Evolutionary conservation across 1,140 invertebrate species (phyloP), one percentile per base, ranked within the genome.

Genomic region (Anthonomus grandis): DNA sequence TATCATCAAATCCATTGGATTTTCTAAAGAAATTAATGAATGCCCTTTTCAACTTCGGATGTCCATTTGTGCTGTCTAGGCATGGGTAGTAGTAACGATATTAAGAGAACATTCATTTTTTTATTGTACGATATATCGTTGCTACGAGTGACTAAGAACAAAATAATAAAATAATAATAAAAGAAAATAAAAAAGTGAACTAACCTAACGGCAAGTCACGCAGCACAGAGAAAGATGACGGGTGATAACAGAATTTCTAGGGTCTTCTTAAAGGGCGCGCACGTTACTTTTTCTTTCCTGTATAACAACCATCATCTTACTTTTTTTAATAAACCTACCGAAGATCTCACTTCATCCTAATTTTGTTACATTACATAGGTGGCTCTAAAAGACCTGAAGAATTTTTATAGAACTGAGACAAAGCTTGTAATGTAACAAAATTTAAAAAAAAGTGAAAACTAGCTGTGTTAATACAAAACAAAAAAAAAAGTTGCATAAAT

Each of bases 151-250:
- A n/a, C n/a, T n/a, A n/a, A n/a, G n/a, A n/a, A 25, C 38, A 47
- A 59, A 22, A 42, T 13, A 18, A n/a, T 38, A 39, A 52, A 60
- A 41, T 24, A 54, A 59, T 53, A 46, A 9, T 57, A 24, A 53
- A 61, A 59, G 62, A 57, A 56, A 57, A 69, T 67, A 50, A 72
- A 66, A 65, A 57, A 57, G 58, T 66, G 65, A 65, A 70, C 70
- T 73, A 69, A 73, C 69, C 70, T 74, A 72, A 73, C 60, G 56
- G 63, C 66, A 57, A 70, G 62, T 79, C 79, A 83, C 70, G 81
- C 81, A 70, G 81, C 81, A 78, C 79, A 83, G 73, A 83, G 79
- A 81, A 83, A 83, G 77, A 83, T 81, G 78, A 83, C 80, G 73
- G 81, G 81, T 76, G 80, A 80, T 75, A 83, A 75, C 72, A 83